A percentile compares a stretch with the other conserved stretches of the same genome.
Conservation (phyloP, 2,113 vertebrate species). For the Cisticola juncidis region DNA sequence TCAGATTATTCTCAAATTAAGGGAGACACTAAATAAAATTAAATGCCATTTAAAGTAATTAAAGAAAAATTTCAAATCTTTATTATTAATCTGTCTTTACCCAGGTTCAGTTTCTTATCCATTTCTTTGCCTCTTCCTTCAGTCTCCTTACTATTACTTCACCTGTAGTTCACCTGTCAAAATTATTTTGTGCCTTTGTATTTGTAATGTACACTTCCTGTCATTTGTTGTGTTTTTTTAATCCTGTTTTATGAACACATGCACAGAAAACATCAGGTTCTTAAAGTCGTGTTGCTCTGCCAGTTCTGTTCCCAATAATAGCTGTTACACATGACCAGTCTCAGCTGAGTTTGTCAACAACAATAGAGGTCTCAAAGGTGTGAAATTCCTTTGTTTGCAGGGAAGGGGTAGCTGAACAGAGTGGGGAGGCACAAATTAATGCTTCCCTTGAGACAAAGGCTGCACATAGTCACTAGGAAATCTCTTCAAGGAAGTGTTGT, state of each 20-base stretch:
- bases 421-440: not conserved
- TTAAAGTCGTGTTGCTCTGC: not conserved
- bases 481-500: not conserved
- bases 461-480: not conserved
- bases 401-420: not conserved
- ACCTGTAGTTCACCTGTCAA: not conserved
- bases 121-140: not conserved
- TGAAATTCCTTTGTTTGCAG: not conserved
- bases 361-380: not conserved
- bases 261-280: not conserved
- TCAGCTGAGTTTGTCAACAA: slow-evolving; percentile 31
- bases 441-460: not conserved
- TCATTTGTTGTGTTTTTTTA: not conserved
- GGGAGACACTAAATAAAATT: not conserved
- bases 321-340: not conserved
- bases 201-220: not conserved
- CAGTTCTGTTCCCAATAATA: not conserved
- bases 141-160: not conserved
- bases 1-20: not conserved
- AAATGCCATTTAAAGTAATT: not conserved
- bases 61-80: not conserved
- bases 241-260: not conserved
- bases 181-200: not conserved
- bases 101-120: not conserved
- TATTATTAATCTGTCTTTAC: not conserved